These are phyloP conservation scores for Dendrocincla tyrannina DNA, from an alignment of 2,797 vertebrate species.

Conservation along the genomic window DNA sequence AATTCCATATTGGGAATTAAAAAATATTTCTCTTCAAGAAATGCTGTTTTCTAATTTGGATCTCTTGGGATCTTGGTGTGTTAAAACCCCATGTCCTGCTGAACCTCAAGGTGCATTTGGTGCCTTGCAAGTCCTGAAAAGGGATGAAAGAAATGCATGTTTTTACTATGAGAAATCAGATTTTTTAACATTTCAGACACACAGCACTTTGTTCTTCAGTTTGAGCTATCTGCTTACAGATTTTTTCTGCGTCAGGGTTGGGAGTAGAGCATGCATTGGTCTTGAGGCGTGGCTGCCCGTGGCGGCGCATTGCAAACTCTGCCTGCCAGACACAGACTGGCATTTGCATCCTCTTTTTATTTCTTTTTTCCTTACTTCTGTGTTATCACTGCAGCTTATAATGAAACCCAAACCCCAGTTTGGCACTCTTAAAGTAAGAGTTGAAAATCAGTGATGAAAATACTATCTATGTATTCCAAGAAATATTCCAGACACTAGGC, in stretches of 20 bases:
- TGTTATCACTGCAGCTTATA: not conserved
- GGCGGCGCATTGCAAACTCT: not conserved
- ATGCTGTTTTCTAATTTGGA: not conserved
- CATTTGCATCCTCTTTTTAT: not conserved
- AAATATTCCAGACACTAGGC: not conserved
- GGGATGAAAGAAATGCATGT: not conserved
- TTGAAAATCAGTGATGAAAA: not conserved
- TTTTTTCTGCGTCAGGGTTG: not conserved
- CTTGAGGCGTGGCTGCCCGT: not conserved
- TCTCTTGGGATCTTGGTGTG: not conserved
- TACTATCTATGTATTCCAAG: not conserved
- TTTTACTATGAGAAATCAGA: not conserved
- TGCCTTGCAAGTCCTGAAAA: not conserved
- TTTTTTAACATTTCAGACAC: not conserved
- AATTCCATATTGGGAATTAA: not conserved
- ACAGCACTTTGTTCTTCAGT: not conserved
- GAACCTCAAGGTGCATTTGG: rapidly evolving
- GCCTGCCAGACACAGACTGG: not conserved
- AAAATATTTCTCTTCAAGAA: not conserved
- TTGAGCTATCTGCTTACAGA: not conserved
- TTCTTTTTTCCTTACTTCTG: not conserved
- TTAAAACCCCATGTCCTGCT: not conserved
- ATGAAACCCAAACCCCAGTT: not conserved
- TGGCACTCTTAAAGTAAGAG: not conserved
- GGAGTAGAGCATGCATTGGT: not conserved